Base-by-base conservation (phyloP, 2,113 vertebrate genomes). In the Ceratotherium simum region DNA sequence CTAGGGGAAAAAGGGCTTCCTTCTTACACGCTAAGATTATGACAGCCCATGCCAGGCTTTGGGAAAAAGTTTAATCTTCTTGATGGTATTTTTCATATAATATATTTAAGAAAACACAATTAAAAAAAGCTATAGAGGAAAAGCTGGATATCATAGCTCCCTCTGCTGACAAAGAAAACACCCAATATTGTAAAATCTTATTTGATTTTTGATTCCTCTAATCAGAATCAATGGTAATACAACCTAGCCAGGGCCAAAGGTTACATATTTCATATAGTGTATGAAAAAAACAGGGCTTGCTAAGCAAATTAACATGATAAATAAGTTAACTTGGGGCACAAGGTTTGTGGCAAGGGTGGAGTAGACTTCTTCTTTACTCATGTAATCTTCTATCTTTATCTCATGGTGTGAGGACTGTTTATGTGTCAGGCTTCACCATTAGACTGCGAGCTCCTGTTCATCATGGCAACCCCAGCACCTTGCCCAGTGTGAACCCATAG, bases 71-170 rank as follows among this genome's bases (percentile, higher is more conserved):
- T 85, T 8, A 46, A 84, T 60, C 25, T 85, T 95, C 36, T 64
- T 65, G 20, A 58, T 70, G 5, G 33, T 42, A 76, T 64, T 85
- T 89, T 96, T 29, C 31, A 54, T 58, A 21, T 72, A 16, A 17
- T 72, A 20, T 39, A 82, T 67, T 78, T 48, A 93, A 78, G 81
- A 89, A 96, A 94, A 86, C 5, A 27, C 46, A 92, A 85, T 23
- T 36, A 21, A 62, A 64, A 62, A 79, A 62, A 79, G n/a, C 31
- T 62, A 8, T 3, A 85, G 16, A 70, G 65, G 39, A 56, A 80
- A 96, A 54, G 8, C 3, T 70, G 39, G 54, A 13, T 54, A 67
- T 65, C 31, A 48, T 7, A 79, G 78, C 1, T 46, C 6, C 12
- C 20, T 81, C 42, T 70, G 42, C 14, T 27, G 25, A 82, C 54